Base-by-base conservation (phyloP, 2,888 invertebrate genomes). In the Argyresthia albistria region DNA sequence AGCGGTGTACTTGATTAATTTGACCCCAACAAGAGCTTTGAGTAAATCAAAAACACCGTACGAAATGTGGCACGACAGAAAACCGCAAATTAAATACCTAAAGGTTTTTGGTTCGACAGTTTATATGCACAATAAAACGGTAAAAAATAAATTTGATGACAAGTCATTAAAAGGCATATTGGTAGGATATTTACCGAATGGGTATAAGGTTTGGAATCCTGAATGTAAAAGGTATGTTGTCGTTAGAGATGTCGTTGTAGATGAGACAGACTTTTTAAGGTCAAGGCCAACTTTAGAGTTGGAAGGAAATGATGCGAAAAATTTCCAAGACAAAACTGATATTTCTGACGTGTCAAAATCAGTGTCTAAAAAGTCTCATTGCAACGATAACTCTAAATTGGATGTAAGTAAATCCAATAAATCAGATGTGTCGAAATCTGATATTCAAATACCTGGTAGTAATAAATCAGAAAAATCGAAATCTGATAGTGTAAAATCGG, bases 11-110 rank as follows among this genome's bases (percentile, higher is more conserved):
- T 60, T 76, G 51, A 64, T 73, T 39, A 77, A 76, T 60, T 54
- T 63, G 51, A 59, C 59, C n/a, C 71, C 72, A 45, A 73, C 66
- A 48, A 65, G 59, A 62, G 66, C 68, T 36, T 52, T 73, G 35
- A 64, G 60, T 53, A 2, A 52, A 47, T 53, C 53, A 51, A 66
- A 69, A 64, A 73, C 73, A 59, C 73, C 73, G 58, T 75, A 57
- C 60, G 71, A 73, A 59, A 55, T 70, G 58, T 74, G 72, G 70
- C 62, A 69, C 60, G 58, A 53, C 57, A 69, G 61, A 60, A 74
- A 66, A 56, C 69, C 73, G 42, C 43, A 57, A 57, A 48, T 69
- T 53, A 62, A 66, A 56, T 55, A 63, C 60, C 58, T 72, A 54
- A 65, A 57, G 57, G 57, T 66, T 52, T 73, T 73, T 57, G 68